A percentile compares a stretch with the other conserved stretches of the same genome.
phyloP scores from a whole-genome alignment of 2,797 vertebrate species.

The Microcaecilia unicolor region DNA sequence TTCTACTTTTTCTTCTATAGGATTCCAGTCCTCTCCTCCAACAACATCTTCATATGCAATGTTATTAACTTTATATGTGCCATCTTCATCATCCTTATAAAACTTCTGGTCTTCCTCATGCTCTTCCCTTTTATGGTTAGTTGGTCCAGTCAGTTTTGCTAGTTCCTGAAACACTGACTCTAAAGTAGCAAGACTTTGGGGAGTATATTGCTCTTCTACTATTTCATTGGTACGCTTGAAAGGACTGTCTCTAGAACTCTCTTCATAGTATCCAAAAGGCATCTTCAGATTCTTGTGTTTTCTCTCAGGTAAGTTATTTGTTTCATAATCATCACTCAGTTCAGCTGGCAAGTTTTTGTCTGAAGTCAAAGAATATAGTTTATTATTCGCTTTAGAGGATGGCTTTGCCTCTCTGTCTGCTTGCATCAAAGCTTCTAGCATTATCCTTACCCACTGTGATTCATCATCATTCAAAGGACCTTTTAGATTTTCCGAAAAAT shows the following conservation, averaged over 20 bases:
- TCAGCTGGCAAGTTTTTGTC: constrained; percentile 53
- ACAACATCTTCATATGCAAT: constrained; percentile 77
- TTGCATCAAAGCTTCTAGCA: constrained; percentile 75
- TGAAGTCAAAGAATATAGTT: constrained; percentile 55
- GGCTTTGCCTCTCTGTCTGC: constrained; percentile 60
- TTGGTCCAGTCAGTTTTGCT: constrained; percentile 64
- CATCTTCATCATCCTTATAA: constrained; percentile 67
- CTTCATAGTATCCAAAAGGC: constrained; percentile 67
- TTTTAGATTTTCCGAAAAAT: constrained; percentile 49
- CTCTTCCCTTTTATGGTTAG: constrained; percentile 60
- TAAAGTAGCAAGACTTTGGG: constrained; percentile 85
- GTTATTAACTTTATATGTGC: constrained; percentile 68
- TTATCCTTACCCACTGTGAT: constrained; percentile 72
- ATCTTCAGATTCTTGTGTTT: constrained; percentile 59
- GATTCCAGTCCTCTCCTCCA: constrained; percentile 77
- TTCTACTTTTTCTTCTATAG: constrained; percentile 78
- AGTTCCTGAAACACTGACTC: constrained; percentile 91
- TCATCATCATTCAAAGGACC: constrained; percentile 64
- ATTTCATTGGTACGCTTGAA: constrained; percentile 91
- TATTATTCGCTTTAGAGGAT: constrained; percentile 47
- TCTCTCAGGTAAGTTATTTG: constrained; percentile 58
- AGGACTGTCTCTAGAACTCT: constrained; percentile 64
- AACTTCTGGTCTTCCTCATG: constrained; percentile 69
- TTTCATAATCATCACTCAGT: constrained; percentile 62
- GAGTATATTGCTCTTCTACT: constrained; percentile 86